Evolutionary conservation across 1,140 invertebrate species (phyloP).

Genomic region (Eumaeus atala): DNA sequence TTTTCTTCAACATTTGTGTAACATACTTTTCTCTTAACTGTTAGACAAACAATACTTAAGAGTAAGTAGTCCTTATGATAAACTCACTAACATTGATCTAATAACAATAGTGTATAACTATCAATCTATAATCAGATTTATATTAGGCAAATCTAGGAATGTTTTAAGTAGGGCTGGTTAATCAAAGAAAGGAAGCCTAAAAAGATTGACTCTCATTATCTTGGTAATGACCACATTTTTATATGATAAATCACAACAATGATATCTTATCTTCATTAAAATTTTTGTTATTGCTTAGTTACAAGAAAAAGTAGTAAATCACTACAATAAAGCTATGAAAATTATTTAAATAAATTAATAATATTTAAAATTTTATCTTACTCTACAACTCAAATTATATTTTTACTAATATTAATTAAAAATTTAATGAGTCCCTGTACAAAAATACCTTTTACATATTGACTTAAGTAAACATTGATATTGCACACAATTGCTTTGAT

Average conservation of each 20-base stretch:
- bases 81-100: neutral
- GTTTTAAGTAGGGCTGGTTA: no score
- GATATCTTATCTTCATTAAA: constrained; percentile 12
- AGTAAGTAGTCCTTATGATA: constrained; percentile 49
- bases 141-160: no score
- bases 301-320: neutral
- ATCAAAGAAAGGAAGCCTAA: no score
- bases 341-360: constrained; percentile 1
- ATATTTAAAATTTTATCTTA: neutral
- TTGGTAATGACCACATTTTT: neutral
- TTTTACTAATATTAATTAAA: constrained; percentile 1
- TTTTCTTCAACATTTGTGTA: constrained; percentile 26
- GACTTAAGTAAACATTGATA: constrained; percentile 25
- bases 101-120: no score
- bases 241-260: constrained; percentile 14
- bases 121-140: no score
- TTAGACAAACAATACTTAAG: constrained; percentile 54
- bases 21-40: constrained; percentile 59
- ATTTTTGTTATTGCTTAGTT: neutral
- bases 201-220: no score
- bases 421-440: constrained; percentile 8
- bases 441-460: constrained; percentile 15
- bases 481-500: constrained; percentile 31
- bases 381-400: neutral
- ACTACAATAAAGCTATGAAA: neutral